Conservation (phyloP, 2,888 invertebrate species). For the Lepas anatifera region DNA sequence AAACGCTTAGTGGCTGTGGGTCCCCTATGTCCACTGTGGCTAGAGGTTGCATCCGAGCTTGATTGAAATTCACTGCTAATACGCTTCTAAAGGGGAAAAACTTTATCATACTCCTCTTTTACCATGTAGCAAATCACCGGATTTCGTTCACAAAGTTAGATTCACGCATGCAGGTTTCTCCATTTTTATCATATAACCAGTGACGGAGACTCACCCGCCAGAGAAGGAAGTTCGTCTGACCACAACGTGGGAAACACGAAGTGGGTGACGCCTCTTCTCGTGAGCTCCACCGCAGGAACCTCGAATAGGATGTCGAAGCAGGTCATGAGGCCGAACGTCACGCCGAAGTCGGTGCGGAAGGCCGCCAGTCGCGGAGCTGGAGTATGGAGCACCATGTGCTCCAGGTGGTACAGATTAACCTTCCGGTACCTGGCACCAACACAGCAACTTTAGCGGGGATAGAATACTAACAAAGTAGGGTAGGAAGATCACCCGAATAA, state of each 20-base stretch:
- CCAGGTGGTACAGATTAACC: constrained; percentile 36
- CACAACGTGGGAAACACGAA: constrained; percentile 61
- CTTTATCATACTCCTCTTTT: too few species aligned
- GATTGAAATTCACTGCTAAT: too few species aligned
- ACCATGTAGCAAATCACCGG: too few species aligned
- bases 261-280: constrained; percentile 44
- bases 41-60: too few species aligned
- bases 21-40: too few species aligned
- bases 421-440: constrained; percentile 37
- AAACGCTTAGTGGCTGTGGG: too few species aligned
- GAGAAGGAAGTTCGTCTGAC: constrained; percentile 67
- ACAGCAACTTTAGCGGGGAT: too few species aligned
- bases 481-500: too few species aligned
- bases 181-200: too few species aligned
- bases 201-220: constrained; percentile 41
- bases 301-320: constrained; percentile 74
- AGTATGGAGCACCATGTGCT: constrained; percentile 36
- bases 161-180: too few species aligned
- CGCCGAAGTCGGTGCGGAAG: constrained; percentile 61
- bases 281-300: constrained; percentile 48
- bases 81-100: too few species aligned
- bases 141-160: too few species aligned
- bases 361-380: constrained; percentile 42
- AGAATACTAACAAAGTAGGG: not conserved
- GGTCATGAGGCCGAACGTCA: constrained; percentile 62